phyloP scores from a whole-genome alignment of 2,113 vertebrate genomes.

The Osmerus eperlanus region DNA sequence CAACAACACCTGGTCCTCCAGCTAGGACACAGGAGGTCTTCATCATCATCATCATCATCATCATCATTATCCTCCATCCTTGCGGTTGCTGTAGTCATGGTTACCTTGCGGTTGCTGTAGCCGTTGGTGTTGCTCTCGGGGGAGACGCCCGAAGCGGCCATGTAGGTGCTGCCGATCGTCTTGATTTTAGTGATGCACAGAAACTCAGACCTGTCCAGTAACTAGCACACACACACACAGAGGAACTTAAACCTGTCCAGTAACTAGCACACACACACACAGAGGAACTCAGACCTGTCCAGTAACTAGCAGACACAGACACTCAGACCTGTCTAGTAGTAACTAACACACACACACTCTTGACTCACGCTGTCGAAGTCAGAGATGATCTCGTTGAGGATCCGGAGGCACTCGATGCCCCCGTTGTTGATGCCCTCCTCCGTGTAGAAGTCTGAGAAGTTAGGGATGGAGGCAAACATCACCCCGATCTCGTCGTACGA shows the following conservation, averaged over 20 bases:
- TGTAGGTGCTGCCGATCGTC: conserved; percentile 97
- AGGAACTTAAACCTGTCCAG: conserved; percentile 86
- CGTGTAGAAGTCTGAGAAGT: conserved; percentile 97
- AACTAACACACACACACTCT: conserved; percentile 67
- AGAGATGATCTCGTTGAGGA: conserved; percentile 97
- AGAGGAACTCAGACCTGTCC: conserved; percentile 86
- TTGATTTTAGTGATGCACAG: conserved; percentile 95
- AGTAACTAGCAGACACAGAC: conserved; percentile 82
- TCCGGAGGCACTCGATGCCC: conserved; percentile 90
- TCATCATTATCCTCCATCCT: background rate
- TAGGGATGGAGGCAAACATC: conserved; percentile 97
- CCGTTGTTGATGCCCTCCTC: conserved; percentile 96
- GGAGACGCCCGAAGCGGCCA: conserved; percentile 93
- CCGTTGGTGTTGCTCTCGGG: conserved; percentile 73
- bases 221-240: conserved; percentile 57
- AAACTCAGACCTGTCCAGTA: conserved; percentile 88
- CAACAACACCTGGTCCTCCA: conserved; percentile 77
- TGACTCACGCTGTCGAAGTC: conserved; percentile 87
- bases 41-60: conserved; percentile 1
- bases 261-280: conserved; percentile 44
- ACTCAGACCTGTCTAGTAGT: conserved; percentile 85
- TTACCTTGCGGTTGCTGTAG: conserved; percentile 75
- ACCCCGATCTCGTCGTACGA: conserved; percentile 91
- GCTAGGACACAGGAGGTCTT: conserved; percentile 40
- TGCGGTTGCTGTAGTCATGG: background rate